A percentile compares a stretch with the other conserved stretches of the same genome.
Conservation (phyloP, 2,888 invertebrate genomes). For the Eretmocerus hayati region DNA sequence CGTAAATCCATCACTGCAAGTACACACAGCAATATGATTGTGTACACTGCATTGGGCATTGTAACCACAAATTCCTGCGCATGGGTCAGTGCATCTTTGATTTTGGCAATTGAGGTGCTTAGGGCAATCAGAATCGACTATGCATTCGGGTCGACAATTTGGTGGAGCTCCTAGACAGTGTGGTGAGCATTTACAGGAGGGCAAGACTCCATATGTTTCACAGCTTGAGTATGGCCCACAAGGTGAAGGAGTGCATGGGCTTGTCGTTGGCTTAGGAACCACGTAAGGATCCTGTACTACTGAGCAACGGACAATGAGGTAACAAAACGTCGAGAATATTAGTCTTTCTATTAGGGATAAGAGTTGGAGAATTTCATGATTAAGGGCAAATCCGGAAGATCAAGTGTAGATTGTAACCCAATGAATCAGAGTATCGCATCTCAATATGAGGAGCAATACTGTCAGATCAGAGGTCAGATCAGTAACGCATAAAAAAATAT, state of each 20-base stretch:
- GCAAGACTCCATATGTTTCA: slow-evolving; percentile 53
- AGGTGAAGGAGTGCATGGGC: slow-evolving; percentile 67
- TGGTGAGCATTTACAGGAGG: slow-evolving; percentile 59
- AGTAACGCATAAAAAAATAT: no score
- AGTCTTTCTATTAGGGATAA: no score
- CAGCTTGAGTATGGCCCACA: slow-evolving; percentile 67
- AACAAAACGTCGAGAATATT: no score
- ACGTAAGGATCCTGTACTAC: neutral
- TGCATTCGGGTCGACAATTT: slow-evolving; percentile 60
- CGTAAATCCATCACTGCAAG: slow-evolving; percentile 54
- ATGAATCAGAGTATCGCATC: no score
- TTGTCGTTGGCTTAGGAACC: slow-evolving; percentile 33
- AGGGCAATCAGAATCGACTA: slow-evolving; percentile 59
- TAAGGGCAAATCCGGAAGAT: no score
- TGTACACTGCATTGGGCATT: slow-evolving; percentile 64
- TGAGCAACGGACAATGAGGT: no score
- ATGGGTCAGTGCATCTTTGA: slow-evolving; percentile 66
- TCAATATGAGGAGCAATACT: no score
- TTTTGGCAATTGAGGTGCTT: slow-evolving; percentile 63
- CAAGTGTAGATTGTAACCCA: no score
- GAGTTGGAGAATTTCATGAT: no score
- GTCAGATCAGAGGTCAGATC: no score
- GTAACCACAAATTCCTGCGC: slow-evolving; percentile 64
- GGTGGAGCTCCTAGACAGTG: slow-evolving; percentile 64
- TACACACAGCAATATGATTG: slow-evolving; percentile 65